phyloP scores from a whole-genome alignment of 2,888 invertebrate genomes.

The Stenoptilia bipunctidactyla region DNA sequence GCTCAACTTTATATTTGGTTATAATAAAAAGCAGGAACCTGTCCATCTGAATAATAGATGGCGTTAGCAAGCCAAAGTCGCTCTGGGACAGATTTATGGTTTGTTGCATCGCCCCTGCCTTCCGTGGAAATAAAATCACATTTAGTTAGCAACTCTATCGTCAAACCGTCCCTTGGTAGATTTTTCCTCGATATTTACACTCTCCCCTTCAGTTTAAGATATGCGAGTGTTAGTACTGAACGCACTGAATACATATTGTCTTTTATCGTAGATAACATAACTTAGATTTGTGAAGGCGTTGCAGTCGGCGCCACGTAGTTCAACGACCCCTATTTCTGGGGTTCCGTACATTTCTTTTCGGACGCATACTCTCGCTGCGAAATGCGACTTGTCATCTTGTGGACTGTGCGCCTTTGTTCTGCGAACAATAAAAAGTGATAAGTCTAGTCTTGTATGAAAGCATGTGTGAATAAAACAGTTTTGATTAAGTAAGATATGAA shows the following conservation, averaged over 20 bases:
- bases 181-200: too few species aligned
- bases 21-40: conserved; percentile 19
- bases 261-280: conserved; percentile 44
- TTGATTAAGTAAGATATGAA: too few species aligned
- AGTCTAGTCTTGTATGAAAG: too few species aligned
- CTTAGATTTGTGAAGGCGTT: conserved; percentile 40
- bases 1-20: too few species aligned
- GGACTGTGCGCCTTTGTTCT: too few species aligned
- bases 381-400: too few species aligned
- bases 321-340: neutral
- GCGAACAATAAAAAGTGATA: too few species aligned
- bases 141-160: neutral
- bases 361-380: too few species aligned
- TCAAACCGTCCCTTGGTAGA: neutral
- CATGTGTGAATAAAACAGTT: too few species aligned
- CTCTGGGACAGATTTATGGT: conserved; percentile 42
- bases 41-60: conserved; percentile 48
- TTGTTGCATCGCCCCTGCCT: conserved; percentile 10
- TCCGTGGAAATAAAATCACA: neutral
- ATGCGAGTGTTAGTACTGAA: neutral
- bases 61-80: conserved; percentile 33
- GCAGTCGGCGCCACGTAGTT: conserved; percentile 13
- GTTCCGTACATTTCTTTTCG: too few species aligned
- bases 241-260: conserved; percentile 27
- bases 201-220: neutral